Conservation (phyloP, 1,140 invertebrate genomes). For the Cecropterus lyciades region DNA sequence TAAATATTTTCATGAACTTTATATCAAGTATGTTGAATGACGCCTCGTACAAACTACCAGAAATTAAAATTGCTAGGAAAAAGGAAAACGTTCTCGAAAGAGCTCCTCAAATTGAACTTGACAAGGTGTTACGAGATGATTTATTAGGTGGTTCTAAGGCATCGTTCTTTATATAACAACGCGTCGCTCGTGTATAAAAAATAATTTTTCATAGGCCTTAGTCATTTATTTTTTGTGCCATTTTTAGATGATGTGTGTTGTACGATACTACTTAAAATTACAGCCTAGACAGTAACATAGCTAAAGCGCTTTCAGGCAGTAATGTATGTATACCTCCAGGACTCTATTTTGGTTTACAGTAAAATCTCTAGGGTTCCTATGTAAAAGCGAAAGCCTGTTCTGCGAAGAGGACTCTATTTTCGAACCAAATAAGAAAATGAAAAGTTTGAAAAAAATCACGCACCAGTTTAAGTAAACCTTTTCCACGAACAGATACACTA, state of each 20-base stretch:
- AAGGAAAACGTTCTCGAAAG: background rate
- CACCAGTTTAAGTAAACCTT: slow-evolving; percentile 8
- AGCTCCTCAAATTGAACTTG: slow-evolving; percentile 21
- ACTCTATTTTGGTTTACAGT: no score
- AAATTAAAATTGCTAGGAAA: slow-evolving; percentile 18
- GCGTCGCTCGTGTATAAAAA: background rate
- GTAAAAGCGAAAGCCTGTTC: no score
- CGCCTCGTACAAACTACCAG: background rate
- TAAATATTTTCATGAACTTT: no score
- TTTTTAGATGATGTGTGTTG: no score
- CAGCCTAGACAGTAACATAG: no score
- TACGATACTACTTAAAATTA: no score
- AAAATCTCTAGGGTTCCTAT: no score
- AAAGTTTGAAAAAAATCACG: slow-evolving; percentile 10
- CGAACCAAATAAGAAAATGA: background rate
- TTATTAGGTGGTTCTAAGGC: slow-evolving; percentile 15
- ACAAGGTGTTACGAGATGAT: slow-evolving; percentile 19
- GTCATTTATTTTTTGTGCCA: background rate
- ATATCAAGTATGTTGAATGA: no score
- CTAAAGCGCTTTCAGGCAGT: no score
- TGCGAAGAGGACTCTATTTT: no score
- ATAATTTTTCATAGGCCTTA: background rate
- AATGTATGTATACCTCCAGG: no score
- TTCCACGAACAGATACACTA: background rate
- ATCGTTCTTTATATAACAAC: slow-evolving; percentile 15